Percentiles rank a stretch among this genome's conserved stretches.
These are phyloP conservation scores for Hermetia illucens DNA, from an alignment of 1,140 invertebrate species.

Conservation along the genomic window DNA sequence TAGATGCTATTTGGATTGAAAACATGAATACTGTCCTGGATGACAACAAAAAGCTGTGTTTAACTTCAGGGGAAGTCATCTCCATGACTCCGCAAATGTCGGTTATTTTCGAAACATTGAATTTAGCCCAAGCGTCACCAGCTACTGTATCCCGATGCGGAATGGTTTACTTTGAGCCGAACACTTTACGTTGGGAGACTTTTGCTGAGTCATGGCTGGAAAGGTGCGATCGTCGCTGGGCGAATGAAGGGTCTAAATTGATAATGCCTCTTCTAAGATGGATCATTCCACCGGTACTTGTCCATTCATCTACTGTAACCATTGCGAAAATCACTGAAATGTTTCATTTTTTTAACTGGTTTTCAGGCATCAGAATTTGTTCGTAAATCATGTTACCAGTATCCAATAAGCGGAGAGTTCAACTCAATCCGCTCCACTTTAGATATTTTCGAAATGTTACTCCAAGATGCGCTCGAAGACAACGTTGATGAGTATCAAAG, in stretches of 20 bases:
- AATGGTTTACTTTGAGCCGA: slow-evolving; percentile 86
- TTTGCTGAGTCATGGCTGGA: slow-evolving; percentile 67
- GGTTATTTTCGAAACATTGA: slow-evolving; percentile 89
- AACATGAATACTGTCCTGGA: slow-evolving; percentile 91
- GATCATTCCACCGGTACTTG: slow-evolving; percentile 41
- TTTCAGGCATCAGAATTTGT: too few relatives aligned
- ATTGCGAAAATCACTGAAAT: slow-evolving; percentile 18
- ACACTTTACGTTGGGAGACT: slow-evolving; percentile 51
- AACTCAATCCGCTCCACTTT: slow-evolving; percentile 52
- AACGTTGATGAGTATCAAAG: slow-evolving; percentile 39
- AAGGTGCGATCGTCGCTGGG: slow-evolving; percentile 45
- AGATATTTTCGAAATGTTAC: slow-evolving; percentile 54
- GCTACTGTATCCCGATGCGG: slow-evolving; percentile 89
- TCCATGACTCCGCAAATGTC: slow-evolving; percentile 73
- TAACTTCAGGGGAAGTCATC: slow-evolving; percentile 81
- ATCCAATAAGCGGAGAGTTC: slow-evolving; percentile 54
- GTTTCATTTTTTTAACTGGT: too few relatives aligned
- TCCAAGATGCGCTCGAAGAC: slow-evolving; percentile 47
- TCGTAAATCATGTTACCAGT: slow-evolving; percentile 43
- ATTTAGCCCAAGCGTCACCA: slow-evolving; percentile 72
- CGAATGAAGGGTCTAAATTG: slow-evolving; percentile 60
- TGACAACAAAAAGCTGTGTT: slow-evolving; percentile 79
- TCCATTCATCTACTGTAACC: too few relatives aligned
- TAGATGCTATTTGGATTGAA: slow-evolving; percentile 91
- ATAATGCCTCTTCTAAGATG: slow-evolving; percentile 35